A percentile compares a stretch with the other conserved stretches of the same genome.
Evolutionary conservation across 2,888 invertebrate genomes (phyloP).

Genomic region (Eristalinus sepulchralis): DNA sequence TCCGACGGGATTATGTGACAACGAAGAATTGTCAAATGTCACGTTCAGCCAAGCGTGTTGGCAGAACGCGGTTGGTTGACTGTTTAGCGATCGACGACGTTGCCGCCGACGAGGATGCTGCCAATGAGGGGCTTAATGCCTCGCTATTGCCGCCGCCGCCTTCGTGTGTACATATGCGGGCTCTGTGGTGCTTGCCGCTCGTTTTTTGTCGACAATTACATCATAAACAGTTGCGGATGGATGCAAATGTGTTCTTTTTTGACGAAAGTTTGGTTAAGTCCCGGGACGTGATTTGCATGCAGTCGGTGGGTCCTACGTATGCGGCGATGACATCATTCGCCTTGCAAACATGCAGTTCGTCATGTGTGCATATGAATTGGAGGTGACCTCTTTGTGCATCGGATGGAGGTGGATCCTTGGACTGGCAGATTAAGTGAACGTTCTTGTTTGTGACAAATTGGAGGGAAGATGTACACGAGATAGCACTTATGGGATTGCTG

Average conservation of each 20-base stretch:
- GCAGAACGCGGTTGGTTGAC: conserved; percentile 19
- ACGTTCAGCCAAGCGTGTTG: conserved; percentile 62
- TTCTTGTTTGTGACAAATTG: not conserved
- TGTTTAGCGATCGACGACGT: conserved; percentile 36
- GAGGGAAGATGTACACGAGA: not conserved
- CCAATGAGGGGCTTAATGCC: not conserved
- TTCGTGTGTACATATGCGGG: conserved; percentile 47
- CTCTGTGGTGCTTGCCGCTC: conserved; percentile 14
- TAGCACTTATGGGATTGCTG: conserved; percentile 7
- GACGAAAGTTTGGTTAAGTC: not conserved
- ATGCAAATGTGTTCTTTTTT: not conserved
- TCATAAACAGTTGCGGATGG: conserved; percentile 24
- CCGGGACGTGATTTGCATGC: conserved; percentile 34
- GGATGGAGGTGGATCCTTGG: not conserved
- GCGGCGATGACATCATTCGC: conserved; percentile 1
- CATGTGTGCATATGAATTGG: conserved; percentile 15
- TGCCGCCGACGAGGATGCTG: not conserved
- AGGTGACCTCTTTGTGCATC: not conserved
- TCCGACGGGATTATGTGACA: conserved; percentile 49
- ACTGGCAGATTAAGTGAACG: not conserved
- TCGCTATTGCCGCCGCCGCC: not conserved
- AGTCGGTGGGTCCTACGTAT: not conserved
- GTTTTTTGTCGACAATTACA: conserved; percentile 29
- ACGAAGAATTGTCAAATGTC: conserved; percentile 59
- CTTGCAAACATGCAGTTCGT: not conserved